These are phyloP conservation scores for Xestia c-nigrum DNA, from an alignment of 2,888 invertebrate genomes.

Conservation along the genomic window DNA sequence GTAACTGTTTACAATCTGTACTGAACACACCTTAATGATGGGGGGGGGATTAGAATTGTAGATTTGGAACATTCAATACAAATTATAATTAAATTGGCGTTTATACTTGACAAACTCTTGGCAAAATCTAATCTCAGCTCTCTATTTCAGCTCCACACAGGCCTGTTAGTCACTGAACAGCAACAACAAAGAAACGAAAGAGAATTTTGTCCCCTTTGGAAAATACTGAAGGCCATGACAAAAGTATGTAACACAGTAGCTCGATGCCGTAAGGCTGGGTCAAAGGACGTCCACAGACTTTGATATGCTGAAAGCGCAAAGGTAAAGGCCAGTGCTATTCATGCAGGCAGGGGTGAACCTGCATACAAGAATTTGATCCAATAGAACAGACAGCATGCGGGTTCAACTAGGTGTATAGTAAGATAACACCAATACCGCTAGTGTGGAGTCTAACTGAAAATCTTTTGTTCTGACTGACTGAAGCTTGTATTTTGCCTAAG, in stretches of 20 bases:
- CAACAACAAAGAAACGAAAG: slow-evolving; percentile 33
- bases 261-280: not conserved
- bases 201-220: slow-evolving; percentile 14
- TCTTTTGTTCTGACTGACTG: too few species aligned
- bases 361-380: not conserved
- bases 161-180: slow-evolving; percentile 5
- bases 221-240: slow-evolving; percentile 14
- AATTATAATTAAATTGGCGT: slow-evolving; percentile 2
- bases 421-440: not conserved
- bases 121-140: not conserved
- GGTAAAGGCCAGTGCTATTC: not conserved
- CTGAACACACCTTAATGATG: slow-evolving; percentile 39
- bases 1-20: slow-evolving; percentile 58
- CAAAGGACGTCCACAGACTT: slow-evolving; percentile 14
- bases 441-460: not conserved
- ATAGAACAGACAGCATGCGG: not conserved
- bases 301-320: slow-evolving; percentile 11
- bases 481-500: too few species aligned
- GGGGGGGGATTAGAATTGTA: slow-evolving; percentile 34
- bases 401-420: not conserved
- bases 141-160: not conserved
- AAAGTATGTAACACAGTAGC: slow-evolving; percentile 7
- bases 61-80: slow-evolving; percentile 23
- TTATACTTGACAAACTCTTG: slow-evolving; percentile 8
- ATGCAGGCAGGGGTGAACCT: not conserved